phyloP scores from a whole-genome alignment of 1,140 invertebrate species.

The Subanguina moxae region DNA sequence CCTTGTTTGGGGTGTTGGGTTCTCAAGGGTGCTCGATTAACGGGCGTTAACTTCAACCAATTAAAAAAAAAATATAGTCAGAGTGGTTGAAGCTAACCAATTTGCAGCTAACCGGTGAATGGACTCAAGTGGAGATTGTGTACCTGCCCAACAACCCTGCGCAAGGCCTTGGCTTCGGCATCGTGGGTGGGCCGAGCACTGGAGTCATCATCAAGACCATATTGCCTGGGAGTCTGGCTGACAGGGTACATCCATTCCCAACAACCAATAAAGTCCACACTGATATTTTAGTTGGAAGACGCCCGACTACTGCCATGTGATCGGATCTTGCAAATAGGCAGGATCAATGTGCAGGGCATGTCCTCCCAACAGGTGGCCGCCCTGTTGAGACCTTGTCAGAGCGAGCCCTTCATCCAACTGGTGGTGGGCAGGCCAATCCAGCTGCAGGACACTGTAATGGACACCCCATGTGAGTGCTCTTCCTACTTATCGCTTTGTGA shows the following conservation, averaged over 20 bases:
- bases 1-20: no score
- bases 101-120: conserved; percentile 56
- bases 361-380: conserved; percentile 83
- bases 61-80: no score
- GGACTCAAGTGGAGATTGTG: conserved; percentile 56
- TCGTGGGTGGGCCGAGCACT: conserved; percentile 86
- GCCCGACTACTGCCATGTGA: conserved; percentile 81
- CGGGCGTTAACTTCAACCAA: no score
- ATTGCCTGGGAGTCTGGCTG: conserved; percentile 81
- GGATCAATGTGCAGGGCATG: conserved; percentile 83
- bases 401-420: conserved; percentile 63
- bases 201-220: conserved; percentile 95
- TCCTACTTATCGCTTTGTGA: no score
- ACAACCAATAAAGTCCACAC: background rate
- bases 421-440: conserved; percentile 72
- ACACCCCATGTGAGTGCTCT: conserved; percentile 41
- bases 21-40: no score
- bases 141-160: conserved; percentile 48
- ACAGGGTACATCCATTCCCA: conserved; percentile 68
- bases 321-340: conserved; percentile 87
- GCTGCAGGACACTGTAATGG: conserved; percentile 29
- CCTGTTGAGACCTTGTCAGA: conserved; percentile 68
- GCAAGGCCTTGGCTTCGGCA: conserved; percentile 74
- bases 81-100: no score
- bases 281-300: conserved; percentile 66